These are phyloP conservation scores for Saxidomus purpurata DNA, from an alignment of 1,140 invertebrate species.

Conservation along the genomic window DNA sequence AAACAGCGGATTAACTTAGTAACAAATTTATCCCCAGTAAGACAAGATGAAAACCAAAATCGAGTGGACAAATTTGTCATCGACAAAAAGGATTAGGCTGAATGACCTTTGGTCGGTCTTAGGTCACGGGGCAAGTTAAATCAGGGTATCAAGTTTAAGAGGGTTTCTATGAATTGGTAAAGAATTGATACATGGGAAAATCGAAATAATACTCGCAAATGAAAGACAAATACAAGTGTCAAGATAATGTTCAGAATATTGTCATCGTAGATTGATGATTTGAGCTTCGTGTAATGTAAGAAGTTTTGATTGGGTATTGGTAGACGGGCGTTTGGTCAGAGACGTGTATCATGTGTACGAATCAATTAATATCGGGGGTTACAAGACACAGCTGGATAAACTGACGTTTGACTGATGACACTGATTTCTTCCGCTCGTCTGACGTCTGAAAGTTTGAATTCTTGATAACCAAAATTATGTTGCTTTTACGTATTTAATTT, in stretches of 20 bases:
- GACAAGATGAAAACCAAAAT: conserved; percentile 47
- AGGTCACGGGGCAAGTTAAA: conserved; percentile 28
- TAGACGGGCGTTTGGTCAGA: background rate
- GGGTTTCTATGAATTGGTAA: conserved; percentile 9
- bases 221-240: conserved; percentile 39
- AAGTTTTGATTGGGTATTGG: conserved; percentile 33
- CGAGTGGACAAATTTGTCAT: conserved; percentile 47
- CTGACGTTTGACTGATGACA: conserved; percentile 2
- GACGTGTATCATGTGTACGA: background rate
- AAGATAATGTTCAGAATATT: conserved; percentile 15
- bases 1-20: conserved; percentile 42
- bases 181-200: background rate
- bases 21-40: conserved; percentile 35
- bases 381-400: conserved; percentile 31
- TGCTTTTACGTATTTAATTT: background rate
- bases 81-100: conserved; percentile 15
- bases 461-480: background rate
- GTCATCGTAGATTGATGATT: conserved; percentile 16
- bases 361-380: background rate
- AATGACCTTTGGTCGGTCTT: conserved; percentile 16
- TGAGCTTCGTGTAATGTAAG: conserved; percentile 21
- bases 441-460: background rate
- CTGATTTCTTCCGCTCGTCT: conserved; percentile 20
- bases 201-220: conserved; percentile 34
- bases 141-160: conserved; percentile 44